These are phyloP conservation scores for Thomomys bottae DNA, from an alignment of 2,113 vertebrate genomes.

Conservation along the genomic window DNA sequence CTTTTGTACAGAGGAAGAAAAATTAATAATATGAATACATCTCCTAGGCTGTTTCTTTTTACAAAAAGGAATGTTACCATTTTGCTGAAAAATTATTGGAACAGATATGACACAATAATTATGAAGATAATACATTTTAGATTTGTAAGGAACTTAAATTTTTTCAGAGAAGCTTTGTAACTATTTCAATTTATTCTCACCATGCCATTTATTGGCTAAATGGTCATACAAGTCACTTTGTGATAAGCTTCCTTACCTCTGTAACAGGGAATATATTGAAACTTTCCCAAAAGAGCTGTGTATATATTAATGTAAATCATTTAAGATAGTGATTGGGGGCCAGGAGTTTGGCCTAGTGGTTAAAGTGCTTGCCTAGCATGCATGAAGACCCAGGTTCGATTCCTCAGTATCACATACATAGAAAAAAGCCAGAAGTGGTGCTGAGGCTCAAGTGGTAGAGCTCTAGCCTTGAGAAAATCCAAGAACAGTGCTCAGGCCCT, in stretches of 20 bases:
- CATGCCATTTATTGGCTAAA: background rate
- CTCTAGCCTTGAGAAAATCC: no score
- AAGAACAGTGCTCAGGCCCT: no score
- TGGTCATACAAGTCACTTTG: background rate
- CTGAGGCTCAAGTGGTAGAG: no score
- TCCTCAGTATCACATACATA: no score
- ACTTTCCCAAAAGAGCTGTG: background rate
- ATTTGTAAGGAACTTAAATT: background rate
- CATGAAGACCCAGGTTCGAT: no score
- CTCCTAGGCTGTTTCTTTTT: background rate
- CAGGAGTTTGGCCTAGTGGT: no score
- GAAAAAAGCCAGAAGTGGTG: no score
- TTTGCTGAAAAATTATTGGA: background rate
- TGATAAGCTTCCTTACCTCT: background rate
- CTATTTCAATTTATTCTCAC: background rate
- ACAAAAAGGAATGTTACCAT: background rate
- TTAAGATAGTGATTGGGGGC: background rate
- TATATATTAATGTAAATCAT: background rate
- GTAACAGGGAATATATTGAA: background rate
- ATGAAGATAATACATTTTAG: background rate
- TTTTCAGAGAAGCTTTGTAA: slow-evolving; percentile 2
- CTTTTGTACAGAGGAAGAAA: slow-evolving; percentile 12
- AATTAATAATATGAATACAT: background rate
- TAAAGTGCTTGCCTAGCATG: no score
- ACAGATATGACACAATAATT: background rate